phyloP scores from a whole-genome alignment of 2,888 invertebrate species.

The Biston stratarius region DNA sequence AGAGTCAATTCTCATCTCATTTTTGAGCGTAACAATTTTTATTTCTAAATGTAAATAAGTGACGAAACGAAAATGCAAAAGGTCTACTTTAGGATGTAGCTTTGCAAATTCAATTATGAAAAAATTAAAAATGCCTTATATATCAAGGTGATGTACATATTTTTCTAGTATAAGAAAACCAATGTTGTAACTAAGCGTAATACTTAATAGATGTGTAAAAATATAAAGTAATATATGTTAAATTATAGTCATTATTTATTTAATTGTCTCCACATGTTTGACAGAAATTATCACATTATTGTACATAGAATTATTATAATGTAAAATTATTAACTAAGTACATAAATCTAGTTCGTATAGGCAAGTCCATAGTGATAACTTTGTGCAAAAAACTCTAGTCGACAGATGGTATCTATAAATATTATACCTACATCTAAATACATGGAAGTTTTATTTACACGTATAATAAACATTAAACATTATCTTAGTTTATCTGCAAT shows the following conservation, averaged over 20 bases:
- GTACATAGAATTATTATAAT: constrained; percentile 60
- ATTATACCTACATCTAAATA: constrained; percentile 67
- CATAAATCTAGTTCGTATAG: constrained; percentile 59
- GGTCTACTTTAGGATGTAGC: neutral
- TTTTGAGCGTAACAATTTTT: neutral
- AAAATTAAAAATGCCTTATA: constrained; percentile 31
- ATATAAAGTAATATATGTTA: constrained; percentile 42
- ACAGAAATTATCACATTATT: constrained; percentile 70
- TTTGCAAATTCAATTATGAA: constrained; percentile 27
- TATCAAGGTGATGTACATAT: constrained; percentile 35
- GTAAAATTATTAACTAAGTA: constrained; percentile 43
- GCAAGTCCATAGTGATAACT: constrained; percentile 79
- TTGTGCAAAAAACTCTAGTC: constrained; percentile 86
- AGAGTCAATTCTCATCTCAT: constrained; percentile 32
- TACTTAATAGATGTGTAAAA: constrained; percentile 32
- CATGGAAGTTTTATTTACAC: constrained; percentile 79
- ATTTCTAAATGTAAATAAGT: constrained; percentile 1
- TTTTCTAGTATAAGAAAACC: constrained; percentile 3
- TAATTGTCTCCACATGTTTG: constrained; percentile 52
- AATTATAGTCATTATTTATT: constrained; percentile 55
- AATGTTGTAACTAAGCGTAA: constrained; percentile 21
- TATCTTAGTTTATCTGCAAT: too few species aligned
- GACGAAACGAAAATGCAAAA: neutral
- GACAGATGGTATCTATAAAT: constrained; percentile 80
- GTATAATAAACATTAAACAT: neutral